phyloP scores from a whole-genome alignment of 2,888 invertebrate genomes.

The Xylophagus ater region DNA sequence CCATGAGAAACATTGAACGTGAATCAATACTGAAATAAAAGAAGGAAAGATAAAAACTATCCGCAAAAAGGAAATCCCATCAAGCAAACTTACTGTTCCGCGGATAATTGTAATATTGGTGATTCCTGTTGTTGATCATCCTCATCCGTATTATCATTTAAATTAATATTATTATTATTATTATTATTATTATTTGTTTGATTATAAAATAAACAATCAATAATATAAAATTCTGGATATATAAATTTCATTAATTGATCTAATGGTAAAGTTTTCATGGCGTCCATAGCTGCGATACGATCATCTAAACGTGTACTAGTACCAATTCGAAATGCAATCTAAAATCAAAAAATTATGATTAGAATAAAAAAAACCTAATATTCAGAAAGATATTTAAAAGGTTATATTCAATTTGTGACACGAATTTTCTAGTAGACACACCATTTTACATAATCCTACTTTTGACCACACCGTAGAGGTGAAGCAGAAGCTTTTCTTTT shows the following conservation, averaged over 20 bases:
- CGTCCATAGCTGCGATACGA: slow-evolving; percentile 84
- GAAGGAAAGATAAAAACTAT: slow-evolving; percentile 3
- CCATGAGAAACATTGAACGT: slow-evolving; percentile 85
- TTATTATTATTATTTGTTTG: slow-evolving; percentile 31
- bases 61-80: slow-evolving; percentile 1
- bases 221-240: slow-evolving; percentile 85
- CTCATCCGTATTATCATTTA: slow-evolving; percentile 33
- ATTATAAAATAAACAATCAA: slow-evolving; percentile 58
- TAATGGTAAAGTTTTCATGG: slow-evolving; percentile 81
- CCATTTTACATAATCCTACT: no score
- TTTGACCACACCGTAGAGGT: no score
- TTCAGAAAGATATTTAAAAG: background rate
- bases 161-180: no score
- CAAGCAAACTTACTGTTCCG: slow-evolving; percentile 48
- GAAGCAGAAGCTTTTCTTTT: no score
- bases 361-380: no score
- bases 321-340: slow-evolving; percentile 83
- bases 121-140: slow-evolving; percentile 47
- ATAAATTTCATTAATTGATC: slow-evolving; percentile 67
- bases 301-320: slow-evolving; percentile 85
- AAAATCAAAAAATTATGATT: slow-evolving; percentile 26
- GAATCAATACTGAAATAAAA: slow-evolving; percentile 50
- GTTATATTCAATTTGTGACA: background rate
- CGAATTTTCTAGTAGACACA: no score
- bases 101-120: slow-evolving; percentile 73